Base-by-base conservation (phyloP, 1,140 invertebrate genomes). In the Zelostemma sp. region DNA sequence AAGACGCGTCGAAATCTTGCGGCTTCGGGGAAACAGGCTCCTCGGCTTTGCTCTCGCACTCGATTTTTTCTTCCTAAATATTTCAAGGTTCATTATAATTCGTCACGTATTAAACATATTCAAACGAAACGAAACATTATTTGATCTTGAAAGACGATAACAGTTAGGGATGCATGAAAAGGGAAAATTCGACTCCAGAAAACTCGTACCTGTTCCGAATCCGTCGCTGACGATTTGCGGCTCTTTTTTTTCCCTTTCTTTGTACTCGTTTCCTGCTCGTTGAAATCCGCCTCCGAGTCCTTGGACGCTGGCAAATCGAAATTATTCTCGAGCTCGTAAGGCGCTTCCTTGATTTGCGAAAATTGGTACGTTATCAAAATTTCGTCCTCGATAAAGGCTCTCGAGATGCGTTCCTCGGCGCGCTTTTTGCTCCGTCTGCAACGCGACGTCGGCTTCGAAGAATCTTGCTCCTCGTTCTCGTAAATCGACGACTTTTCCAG, bases 351-450 rank as follows among this genome's bases (percentile, higher is more conserved):
- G 9, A 41, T 17, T 38, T 38, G 69, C 0, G 25, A 33, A 1
- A 9, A 17, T 21, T 33, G 67, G 9, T 60, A 48, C 25, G 12
- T 43, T 46, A 43, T n/a, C 6, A 11, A 14, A 33, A 40, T 17
- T 1, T 53, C 21, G 6, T 80, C 68, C 15, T 74, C 77, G 35
- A 35, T 35, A n/a, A 82, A 78, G 0, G 78, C 40, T 43, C 71
- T 63, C 1, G 76, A 77, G 15, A 80, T 80, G 5, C 73, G 21
- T 38, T 86, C 82, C 16, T 81, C 80, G 0, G 82, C 82, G 1
- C 77, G 75, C 35, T 76, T 83, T 33, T 86, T 86, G 25, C 83
- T 84, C 12, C 79, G 76, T 0, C 84, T 70, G 35, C 77, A 79
- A 17, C 77, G 72, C 0, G 72, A 73, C 1, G 66, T 60, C 0